phyloP scores from a whole-genome alignment of 2,113 vertebrate genomes.

The Salvelinus namaycush region DNA sequence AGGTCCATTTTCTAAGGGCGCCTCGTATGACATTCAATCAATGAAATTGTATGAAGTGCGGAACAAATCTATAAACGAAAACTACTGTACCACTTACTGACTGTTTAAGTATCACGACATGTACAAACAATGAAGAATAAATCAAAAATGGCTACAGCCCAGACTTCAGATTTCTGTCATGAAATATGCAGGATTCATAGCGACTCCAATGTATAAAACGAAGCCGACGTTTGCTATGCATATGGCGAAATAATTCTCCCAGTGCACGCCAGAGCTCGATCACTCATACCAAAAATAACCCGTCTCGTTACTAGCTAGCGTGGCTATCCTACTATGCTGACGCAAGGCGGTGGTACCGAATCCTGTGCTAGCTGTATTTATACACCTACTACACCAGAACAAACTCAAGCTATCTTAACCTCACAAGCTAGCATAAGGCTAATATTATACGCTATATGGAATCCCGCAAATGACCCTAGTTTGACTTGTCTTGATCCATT shows the following conservation, averaged over 20 bases:
- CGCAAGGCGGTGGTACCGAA: constrained; percentile 41
- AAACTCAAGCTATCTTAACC: not conserved
- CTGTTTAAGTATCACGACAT: too few relatives aligned
- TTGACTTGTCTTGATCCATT: too few relatives aligned
- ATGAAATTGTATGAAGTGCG: not conserved
- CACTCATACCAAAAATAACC: constrained; percentile 23
- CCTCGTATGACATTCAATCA: constrained; percentile 39
- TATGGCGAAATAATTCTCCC: not conserved
- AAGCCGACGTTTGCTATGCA: not conserved
- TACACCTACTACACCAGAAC: not conserved
- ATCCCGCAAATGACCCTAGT: not conserved
- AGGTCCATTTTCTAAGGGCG: constrained; percentile 70
- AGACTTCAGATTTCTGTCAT: too few relatives aligned
- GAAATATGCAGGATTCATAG: too few relatives aligned
- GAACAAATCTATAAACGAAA: not conserved
- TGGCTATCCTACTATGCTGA: constrained; percentile 7
- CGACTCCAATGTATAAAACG: too few relatives aligned
- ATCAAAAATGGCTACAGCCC: too few relatives aligned
- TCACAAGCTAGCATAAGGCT: not conserved
- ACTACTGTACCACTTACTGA: too few relatives aligned
- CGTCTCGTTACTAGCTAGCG: not conserved
- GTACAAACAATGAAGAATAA: too few relatives aligned
- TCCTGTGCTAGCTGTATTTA: too few relatives aligned
- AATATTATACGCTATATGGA: not conserved
- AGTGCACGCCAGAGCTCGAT: not conserved